These are phyloP conservation scores for Cyprinus carpio DNA, from an alignment of 2,113 vertebrate species.

Conservation along the genomic window DNA sequence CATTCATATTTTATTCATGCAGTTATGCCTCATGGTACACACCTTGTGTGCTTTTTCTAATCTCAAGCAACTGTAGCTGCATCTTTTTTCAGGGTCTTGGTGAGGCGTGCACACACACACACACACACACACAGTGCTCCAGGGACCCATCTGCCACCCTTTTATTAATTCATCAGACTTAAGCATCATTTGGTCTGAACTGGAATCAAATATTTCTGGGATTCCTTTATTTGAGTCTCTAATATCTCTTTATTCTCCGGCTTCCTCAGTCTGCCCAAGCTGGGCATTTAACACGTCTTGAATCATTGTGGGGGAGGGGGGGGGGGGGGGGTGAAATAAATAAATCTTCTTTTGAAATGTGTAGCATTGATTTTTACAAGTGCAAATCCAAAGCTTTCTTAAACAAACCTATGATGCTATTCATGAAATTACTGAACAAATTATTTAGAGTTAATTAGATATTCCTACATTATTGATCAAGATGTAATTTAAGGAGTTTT, in stretches of 20 bases:
- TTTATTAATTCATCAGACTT: conserved; percentile 82
- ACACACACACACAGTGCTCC: conserved; percentile 69
- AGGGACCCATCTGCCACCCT: conserved; percentile 79
- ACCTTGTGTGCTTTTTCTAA: conserved; percentile 56
- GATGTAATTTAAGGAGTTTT: no score
- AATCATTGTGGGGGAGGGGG: no score
- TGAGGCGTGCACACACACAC: conserved; percentile 26
- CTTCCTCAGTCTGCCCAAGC: conserved; percentile 4
- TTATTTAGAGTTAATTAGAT: background rate
- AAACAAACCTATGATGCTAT: conserved; percentile 17
- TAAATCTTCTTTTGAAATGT: conserved; percentile 47
- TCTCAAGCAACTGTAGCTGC: conserved; percentile 42
- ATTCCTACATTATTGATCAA: background rate
- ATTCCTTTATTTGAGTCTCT: conserved; percentile 43
- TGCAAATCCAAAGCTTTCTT: conserved; percentile 38
- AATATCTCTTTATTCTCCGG: conserved; percentile 37
- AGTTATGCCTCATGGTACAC: conserved; percentile 42
- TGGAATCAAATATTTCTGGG: conserved; percentile 72
- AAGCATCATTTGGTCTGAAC: conserved; percentile 78
- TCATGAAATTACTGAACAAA: conserved; percentile 26
- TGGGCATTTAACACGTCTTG: conserved; percentile 42
- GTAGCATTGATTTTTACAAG: conserved; percentile 41
- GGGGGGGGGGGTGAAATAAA: no score
- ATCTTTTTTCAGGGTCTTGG: conserved; percentile 50
- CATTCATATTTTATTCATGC: conserved; percentile 59